Base-by-base conservation (phyloP, 2,797 vertebrate genomes). In the Sparidentex hasta region DNA sequence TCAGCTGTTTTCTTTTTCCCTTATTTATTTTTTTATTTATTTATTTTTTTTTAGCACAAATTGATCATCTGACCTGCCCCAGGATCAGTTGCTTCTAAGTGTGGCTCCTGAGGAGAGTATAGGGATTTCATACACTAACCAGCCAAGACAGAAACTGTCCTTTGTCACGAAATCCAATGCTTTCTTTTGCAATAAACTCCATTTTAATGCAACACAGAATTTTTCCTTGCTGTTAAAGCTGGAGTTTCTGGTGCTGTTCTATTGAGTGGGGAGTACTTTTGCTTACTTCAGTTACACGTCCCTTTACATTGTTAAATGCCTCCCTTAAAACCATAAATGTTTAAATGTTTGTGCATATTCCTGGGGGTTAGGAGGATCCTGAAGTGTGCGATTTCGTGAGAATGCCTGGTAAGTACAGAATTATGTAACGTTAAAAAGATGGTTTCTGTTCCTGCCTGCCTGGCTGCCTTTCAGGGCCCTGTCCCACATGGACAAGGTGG, bases 61-160 rank as follows among this genome's bases (percentile, higher is more conserved):
- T 58, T 7, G 11, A 71, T 68, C 74, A 77, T 62, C 48, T 78
- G 58, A 81, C 11, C 58, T 65, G 50, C 12, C 18, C 21, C 16
- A 13, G 13, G 25, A 79, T n/a, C 25, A 46, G 56, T 8, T 62
- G 56, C 16, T 44, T 11, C 33, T 6, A 38, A 48, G 8, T 38
- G 33, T 38, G 21, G 6, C 27, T 61, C 16, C 23, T 47, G 25
- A 51, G 17, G 43, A 29, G 12, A 20, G 52, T 16, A 16, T 54
- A 55, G 20, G n/a, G 4, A 70, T 48, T 23, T 43, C 57, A 52
- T 20, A 44, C 7, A 51, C 3, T 1, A 2, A 48, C 6, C 0
- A 23, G 58, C 4, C 11, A 63, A 9, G 14, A 27, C 4, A 8
- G 46, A 23, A 71, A 18, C 41, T 56, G 23, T 18, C 23, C 9